These are phyloP conservation scores for Aphelenchoides besseyi DNA, from an alignment of 1,140 invertebrate genomes.

Conservation along the genomic window DNA sequence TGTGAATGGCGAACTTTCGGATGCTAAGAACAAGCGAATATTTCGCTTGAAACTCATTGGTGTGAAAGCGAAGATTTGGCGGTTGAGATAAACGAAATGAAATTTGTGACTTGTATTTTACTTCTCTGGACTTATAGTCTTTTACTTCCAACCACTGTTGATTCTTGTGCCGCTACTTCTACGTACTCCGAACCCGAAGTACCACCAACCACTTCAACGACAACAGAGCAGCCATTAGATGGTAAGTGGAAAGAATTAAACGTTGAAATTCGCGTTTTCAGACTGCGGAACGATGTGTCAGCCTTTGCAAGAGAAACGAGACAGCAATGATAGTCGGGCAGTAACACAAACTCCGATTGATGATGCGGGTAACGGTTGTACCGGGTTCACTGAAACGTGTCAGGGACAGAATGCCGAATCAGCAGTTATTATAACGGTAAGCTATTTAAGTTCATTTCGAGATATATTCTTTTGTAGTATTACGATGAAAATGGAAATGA, in stretches of 20 bases:
- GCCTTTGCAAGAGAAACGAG: not conserved
- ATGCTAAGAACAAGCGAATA: no score
- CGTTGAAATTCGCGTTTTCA: slow-evolving; percentile 8
- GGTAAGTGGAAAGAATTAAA: no score
- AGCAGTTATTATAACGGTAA: slow-evolving; percentile 18
- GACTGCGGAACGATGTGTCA: slow-evolving; percentile 3
- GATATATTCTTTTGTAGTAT: not conserved
- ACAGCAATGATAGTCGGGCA: not conserved
- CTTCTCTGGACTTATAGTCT: not conserved
- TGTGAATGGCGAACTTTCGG: no score
- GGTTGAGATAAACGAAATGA: slow-evolving; percentile 3
- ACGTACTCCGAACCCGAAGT: not conserved
- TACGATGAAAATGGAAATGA: slow-evolving; percentile 16
- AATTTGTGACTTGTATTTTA: not conserved
- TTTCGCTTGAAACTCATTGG: no score
- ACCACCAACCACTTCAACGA: not conserved
- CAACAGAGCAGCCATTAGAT: no score
- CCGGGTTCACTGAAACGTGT: slow-evolving; percentile 9
- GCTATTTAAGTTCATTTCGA: not conserved
- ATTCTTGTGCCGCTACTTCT: not conserved
- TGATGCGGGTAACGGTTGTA: slow-evolving; percentile 14
- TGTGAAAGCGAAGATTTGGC: no score
- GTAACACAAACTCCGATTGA: slow-evolving; percentile 12
- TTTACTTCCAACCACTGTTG: not conserved
- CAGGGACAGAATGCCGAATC: slow-evolving; percentile 11